phyloP scores from a whole-genome alignment of 23 tunicate genomes.

The Trididemnum nubilum region DNA sequence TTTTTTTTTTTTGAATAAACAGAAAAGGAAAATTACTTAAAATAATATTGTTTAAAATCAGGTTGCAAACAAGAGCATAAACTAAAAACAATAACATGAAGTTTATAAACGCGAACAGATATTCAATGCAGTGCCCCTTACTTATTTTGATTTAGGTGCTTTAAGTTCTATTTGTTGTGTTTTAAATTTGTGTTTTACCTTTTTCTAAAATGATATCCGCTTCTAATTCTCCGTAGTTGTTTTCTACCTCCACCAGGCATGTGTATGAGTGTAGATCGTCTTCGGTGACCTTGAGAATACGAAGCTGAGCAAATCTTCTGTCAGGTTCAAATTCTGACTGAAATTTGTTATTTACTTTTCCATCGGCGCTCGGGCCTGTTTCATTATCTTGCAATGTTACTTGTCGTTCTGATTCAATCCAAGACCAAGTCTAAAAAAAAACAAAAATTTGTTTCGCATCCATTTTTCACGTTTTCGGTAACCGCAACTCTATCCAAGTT shows the following conservation, averaged over 20 bases:
- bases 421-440: constrained; percentile 61
- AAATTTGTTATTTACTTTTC: constrained; percentile 32
- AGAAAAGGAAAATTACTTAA: too few species aligned
- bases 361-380: constrained; percentile 17
- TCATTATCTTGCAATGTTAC: constrained; percentile 40
- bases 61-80: too few species aligned
- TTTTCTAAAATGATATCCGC: constrained; percentile 45
- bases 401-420: constrained; percentile 24
- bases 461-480: too few species aligned
- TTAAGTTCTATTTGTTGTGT: too few species aligned
- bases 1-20: too few species aligned
- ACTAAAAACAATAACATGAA: too few species aligned
- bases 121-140: too few species aligned
- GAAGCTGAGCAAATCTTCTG: constrained; percentile 26
- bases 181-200: too few species aligned
- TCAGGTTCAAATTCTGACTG: constrained; percentile 36
- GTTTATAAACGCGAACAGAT: too few species aligned
- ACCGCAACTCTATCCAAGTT: too few species aligned
- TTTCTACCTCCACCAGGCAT: constrained; percentile 58
- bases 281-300: constrained; percentile 2
- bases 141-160: too few species aligned
- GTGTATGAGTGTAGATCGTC: constrained; percentile 56
- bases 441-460: background rate
- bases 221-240: constrained; percentile 51
- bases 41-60: too few species aligned